Evolutionary conservation across 2,888 invertebrate species (phyloP).

Genomic region (Deroplatys truncata): DNA sequence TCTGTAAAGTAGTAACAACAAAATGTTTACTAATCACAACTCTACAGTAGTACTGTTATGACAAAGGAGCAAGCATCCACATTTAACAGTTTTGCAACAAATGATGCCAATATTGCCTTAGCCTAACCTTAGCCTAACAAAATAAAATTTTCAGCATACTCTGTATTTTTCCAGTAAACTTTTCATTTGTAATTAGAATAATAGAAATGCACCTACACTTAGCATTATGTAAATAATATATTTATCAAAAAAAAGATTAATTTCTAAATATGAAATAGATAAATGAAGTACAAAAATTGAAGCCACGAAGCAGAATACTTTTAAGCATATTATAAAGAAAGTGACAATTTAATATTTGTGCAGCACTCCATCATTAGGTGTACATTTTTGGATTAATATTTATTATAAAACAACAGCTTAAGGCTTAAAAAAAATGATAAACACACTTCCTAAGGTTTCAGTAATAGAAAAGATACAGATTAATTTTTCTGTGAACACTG

Average conservation of each 20-base stretch:
- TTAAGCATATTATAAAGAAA: not conserved
- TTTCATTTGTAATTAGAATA: not conserved
- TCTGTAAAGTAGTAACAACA: too few relatives aligned
- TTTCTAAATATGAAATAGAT: not conserved
- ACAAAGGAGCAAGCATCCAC: not conserved
- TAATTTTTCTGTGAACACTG: not conserved
- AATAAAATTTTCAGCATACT: not conserved
- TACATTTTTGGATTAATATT: not conserved
- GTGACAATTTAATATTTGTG: not conserved
- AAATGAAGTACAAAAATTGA: not conserved
- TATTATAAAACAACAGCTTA: not conserved
- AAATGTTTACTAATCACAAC: too few relatives aligned
- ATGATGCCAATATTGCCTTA: not conserved
- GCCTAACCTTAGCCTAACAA: not conserved
- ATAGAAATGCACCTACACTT: not conserved
- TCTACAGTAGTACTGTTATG: too few relatives aligned
- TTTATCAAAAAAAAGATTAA: not conserved
- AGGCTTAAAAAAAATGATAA: not conserved
- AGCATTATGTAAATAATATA: not conserved
- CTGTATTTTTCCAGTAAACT: not conserved
- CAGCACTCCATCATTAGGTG: too few relatives aligned
- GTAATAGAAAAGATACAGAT: not conserved
- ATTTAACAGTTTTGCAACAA: not conserved
- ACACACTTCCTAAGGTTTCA: too few relatives aligned
- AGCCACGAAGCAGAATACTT: not conserved